Percentiles rank a stretch among this genome's conserved stretches.
These are phyloP conservation scores for Anas flavirostris DNA, from an alignment of 2,797 vertebrate genomes.

Conservation along the genomic window DNA sequence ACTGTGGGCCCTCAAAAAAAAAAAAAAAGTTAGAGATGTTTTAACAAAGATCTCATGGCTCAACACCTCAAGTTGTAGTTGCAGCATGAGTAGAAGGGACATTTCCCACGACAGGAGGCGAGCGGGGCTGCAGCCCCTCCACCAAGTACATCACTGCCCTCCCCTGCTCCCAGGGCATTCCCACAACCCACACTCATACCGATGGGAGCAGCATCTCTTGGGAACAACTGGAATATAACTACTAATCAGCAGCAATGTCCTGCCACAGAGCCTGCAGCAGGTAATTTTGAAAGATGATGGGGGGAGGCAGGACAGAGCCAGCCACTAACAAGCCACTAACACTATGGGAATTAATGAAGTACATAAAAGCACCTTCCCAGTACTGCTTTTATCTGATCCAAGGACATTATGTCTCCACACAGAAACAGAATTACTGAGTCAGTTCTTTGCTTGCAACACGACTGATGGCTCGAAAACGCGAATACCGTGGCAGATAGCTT, in stretches of 20 bases:
- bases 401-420: constrained; percentile 35
- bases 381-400: constrained; percentile 35
- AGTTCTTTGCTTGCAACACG: constrained; percentile 38
- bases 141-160: background rate
- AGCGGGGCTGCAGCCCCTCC: background rate
- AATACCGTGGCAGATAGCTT: background rate
- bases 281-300: background rate
- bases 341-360: background rate
- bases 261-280: background rate
- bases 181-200: fast-evolving
- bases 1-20: background rate
- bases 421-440: constrained; percentile 48
- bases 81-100: background rate
- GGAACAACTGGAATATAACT: background rate
- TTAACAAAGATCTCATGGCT: background rate
- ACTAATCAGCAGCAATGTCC: fast-evolving
- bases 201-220: background rate
- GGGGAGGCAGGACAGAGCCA: background rate
- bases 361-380: background rate
- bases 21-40: too few species aligned
- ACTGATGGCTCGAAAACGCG: background rate
- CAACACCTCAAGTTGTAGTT: fast-evolving
- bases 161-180: background rate
- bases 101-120: background rate
- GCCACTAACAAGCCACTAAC: background rate